Evolutionary conservation across 2,113 vertebrate genomes (phyloP), one percentile per base, ranked within the genome.

Genomic region (Actenoides hombroni): DNA sequence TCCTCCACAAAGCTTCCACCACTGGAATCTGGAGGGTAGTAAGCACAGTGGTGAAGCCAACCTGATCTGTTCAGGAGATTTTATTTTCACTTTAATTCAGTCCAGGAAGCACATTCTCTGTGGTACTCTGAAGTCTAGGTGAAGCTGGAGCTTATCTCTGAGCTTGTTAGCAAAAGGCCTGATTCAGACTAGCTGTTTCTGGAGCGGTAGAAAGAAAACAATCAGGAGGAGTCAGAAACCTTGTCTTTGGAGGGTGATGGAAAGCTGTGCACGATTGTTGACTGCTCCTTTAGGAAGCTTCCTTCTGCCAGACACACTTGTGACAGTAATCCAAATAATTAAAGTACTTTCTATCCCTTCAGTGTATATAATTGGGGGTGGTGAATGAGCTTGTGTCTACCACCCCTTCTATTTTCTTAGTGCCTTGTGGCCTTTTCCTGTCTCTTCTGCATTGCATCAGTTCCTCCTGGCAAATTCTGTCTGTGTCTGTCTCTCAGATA

Each of bases 401-500:
- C 33, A 74, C 31, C 67, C 81, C 49, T 92, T 91, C 48, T 77
- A 1, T 89, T 94, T 95, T 95, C 86, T 92, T 42, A 31, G 81
- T 91, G 70, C 63, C 91, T 95, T 91, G 87, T 91, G 74, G 91
- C 61, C 70, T 95, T 95, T 69, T 94, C 70, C 39, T 67, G 77
- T 95, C 86, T 89, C 61, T 92, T 46, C 68, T 85, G 77, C 65
- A 24, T 89, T 94, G 86, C 20, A 7, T 96, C 96, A 96, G 40
- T 84, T 77, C 96, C 96, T 95, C 61, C 83, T 88, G 83, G 96
- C 94, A 95, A 87, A 68, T 86, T 88, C 65, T 95, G 83, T 88
- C 80, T 90, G 4, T 86, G 44, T 88, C 65, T 94, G 79, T 75
- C 64, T 92, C 57, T 86, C 85, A 80, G 80, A 83, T 21, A 78